Evolutionary conservation across 92 coral and sea anemone genomes (phyloP).

Genomic region (Parazoanthus atlanticus): DNA sequence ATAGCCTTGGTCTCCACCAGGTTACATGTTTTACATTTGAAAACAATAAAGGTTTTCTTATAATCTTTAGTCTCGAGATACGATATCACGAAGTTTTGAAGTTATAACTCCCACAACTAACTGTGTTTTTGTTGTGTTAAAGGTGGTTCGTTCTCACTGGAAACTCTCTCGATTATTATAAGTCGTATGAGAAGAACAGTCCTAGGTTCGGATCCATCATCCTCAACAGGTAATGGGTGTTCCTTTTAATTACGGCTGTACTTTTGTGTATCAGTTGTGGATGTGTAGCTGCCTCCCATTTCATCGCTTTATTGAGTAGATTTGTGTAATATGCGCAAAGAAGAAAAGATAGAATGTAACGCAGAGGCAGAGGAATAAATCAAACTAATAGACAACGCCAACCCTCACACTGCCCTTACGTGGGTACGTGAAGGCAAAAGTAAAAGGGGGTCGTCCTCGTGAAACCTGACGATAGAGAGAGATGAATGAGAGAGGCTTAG

Average conservation of each 20-base stretch:
- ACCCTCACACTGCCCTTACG: no score
- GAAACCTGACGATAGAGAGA: no score
- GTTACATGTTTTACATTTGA: background rate
- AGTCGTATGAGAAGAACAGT: conserved; percentile 91
- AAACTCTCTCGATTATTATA: conserved; percentile 93
- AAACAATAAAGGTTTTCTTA: no score
- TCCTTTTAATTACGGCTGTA: background rate
- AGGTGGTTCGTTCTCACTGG: conserved; percentile 98
- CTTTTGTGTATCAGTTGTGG: background rate
- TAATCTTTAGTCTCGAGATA: background rate
- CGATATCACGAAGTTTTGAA: background rate
- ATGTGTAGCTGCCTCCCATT: background rate
- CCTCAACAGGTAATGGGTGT: conserved; percentile 68
- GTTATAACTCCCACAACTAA: background rate
- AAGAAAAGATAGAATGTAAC: background rate
- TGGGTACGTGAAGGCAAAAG: no score
- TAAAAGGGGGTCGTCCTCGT: no score
- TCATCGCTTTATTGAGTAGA: background rate
- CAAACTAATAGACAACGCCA: background rate
- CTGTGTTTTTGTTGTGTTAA: background rate
- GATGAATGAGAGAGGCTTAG: no score
- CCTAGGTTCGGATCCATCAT: conserved; percentile 95
- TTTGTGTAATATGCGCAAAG: background rate
- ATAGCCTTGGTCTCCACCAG: no score
- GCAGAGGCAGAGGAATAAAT: background rate